Evolutionary conservation across 2,797 vertebrate species (phyloP).

Genomic region (Strix occidentalis): DNA sequence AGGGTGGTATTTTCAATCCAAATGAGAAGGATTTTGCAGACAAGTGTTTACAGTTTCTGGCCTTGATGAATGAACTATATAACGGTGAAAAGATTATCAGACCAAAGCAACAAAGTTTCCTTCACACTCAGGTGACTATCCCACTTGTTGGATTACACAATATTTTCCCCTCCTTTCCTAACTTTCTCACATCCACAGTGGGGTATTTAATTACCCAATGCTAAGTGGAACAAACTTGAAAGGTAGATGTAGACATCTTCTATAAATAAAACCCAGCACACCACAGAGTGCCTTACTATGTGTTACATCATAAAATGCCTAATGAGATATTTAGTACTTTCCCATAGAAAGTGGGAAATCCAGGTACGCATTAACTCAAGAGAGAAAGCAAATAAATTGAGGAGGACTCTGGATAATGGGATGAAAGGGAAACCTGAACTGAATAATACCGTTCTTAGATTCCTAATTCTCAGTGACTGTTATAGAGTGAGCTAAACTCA

Average conservation of each 20-base stretch:
- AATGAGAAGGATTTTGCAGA: background rate
- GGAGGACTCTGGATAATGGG: background rate
- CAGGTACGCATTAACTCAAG: background rate
- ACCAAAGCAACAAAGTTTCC: background rate
- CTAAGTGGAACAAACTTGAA: background rate
- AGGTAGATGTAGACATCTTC: background rate
- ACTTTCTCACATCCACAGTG: background rate
- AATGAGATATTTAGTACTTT: background rate
- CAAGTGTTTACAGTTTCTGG: background rate
- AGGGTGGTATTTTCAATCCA: background rate
- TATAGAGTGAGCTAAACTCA: background rate
- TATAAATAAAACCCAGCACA: background rate
- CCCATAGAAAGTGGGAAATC: background rate
- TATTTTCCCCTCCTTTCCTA: background rate
- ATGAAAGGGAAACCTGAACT: background rate
- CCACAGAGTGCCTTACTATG: background rate
- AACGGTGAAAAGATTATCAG: background rate
- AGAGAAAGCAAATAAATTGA: background rate
- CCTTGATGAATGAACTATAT: background rate
- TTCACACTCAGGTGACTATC: background rate
- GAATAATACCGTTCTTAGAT: background rate
- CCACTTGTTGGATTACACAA: background rate
- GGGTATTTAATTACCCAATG: background rate
- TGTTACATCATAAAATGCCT: background rate
- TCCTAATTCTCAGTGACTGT: background rate